These are phyloP conservation scores for Acronicta leporina DNA, from an alignment of 2,888 invertebrate genomes.

Conservation along the genomic window DNA sequence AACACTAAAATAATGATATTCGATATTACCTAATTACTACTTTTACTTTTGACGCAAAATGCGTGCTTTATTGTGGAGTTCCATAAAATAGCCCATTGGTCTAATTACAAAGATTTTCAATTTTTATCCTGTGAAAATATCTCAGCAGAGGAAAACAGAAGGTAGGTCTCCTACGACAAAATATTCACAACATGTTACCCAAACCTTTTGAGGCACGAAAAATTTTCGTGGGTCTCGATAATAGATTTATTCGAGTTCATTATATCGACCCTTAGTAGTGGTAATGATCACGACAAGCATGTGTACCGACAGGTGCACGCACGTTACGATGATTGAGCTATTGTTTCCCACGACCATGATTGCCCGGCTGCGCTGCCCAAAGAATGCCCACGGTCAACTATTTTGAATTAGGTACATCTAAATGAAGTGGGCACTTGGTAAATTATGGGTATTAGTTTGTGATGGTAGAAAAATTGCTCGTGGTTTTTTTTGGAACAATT, in stretches of 20 bases:
- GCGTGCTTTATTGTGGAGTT: too few relatives aligned
- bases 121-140: too few relatives aligned
- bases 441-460: constrained; percentile 11
- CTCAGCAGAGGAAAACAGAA: too few relatives aligned
- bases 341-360: constrained; percentile 84
- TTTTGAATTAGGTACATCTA: constrained; percentile 42
- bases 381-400: constrained; percentile 40
- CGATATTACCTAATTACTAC: too few relatives aligned
- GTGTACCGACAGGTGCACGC: constrained; percentile 80
- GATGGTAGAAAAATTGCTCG: not conserved
- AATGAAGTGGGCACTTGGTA: constrained; percentile 42
- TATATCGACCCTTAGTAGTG: constrained; percentile 53
- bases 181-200: too few relatives aligned
- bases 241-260: not conserved
- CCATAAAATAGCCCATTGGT: too few relatives aligned
- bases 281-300: constrained; percentile 54
- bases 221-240: too few relatives aligned
- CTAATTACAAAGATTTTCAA: too few relatives aligned
- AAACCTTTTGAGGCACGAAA: too few relatives aligned
- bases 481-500: not conserved
- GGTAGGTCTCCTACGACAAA: too few relatives aligned
- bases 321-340: constrained; percentile 83
- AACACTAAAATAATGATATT: too few relatives aligned
- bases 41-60: too few relatives aligned
- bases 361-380: constrained; percentile 30